phyloP scores from a whole-genome alignment of 2,797 vertebrate species.

The Gobio occitaniae region DNA sequence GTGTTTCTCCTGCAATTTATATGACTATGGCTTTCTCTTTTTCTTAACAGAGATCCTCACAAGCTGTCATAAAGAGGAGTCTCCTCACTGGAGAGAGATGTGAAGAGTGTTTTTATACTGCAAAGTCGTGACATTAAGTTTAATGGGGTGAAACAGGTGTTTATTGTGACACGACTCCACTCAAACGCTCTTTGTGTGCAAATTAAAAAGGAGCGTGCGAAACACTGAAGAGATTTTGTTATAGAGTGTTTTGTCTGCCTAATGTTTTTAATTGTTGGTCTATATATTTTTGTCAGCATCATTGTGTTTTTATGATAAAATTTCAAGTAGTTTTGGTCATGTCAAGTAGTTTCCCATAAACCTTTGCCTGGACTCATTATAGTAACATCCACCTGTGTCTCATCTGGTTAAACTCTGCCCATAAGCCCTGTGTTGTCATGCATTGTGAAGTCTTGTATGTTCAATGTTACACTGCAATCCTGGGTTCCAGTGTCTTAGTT shows the following conservation, averaged over 20 bases:
- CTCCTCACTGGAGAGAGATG: slow-evolving; percentile 58
- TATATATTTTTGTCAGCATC: not conserved
- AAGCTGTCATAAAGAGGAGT: slow-evolving; percentile 68
- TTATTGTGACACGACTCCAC: slow-evolving; percentile 32
- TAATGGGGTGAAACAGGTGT: slow-evolving; percentile 30
- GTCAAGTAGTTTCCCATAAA: too few relatives aligned
- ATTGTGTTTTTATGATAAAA: too few relatives aligned
- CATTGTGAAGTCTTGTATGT: too few relatives aligned
- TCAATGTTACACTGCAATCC: too few relatives aligned
- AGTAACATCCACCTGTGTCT: too few relatives aligned
- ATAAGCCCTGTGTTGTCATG: too few relatives aligned
- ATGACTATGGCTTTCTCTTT: slow-evolving; percentile 69
- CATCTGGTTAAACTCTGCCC: too few relatives aligned
- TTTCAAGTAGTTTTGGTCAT: too few relatives aligned
- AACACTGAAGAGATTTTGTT: slow-evolving; percentile 13
- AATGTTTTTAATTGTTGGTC: not conserved
- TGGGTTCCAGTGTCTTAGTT: too few relatives aligned
- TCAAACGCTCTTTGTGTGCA: slow-evolving; percentile 20
- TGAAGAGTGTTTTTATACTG: slow-evolving; percentile 22
- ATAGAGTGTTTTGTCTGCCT: not conserved
- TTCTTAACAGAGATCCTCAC: slow-evolving; percentile 66
- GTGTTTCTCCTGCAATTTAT: slow-evolving; percentile 75
- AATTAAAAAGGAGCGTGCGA: slow-evolving; percentile 28
- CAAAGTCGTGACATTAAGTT: slow-evolving; percentile 30
- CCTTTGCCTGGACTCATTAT: too few relatives aligned